Conservation (phyloP, 2,797 vertebrate genomes). For the Gallinago nigripennis region DNA sequence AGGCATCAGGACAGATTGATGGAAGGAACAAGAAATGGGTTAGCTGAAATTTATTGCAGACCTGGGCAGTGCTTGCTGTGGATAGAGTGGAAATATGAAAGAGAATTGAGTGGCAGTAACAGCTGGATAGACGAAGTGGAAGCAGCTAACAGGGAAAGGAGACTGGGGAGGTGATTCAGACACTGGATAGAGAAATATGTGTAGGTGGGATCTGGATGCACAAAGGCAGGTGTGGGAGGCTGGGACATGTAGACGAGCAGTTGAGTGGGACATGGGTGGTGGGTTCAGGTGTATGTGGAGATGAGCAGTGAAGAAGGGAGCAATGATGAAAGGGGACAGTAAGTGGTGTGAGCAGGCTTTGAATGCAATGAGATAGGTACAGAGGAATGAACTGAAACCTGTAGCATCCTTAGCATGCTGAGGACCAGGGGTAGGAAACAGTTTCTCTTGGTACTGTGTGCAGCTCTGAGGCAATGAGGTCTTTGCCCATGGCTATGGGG, state of each 20-base stretch:
- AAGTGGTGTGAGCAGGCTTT: neutral
- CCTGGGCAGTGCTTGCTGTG: neutral
- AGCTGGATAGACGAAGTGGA: neutral
- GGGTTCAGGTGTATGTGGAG: neutral
- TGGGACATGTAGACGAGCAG: neutral
- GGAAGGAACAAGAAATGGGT: constrained; percentile 17
- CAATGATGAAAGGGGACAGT: neutral
- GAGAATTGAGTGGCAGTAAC: constrained; percentile 22
- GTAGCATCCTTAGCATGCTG: neutral
- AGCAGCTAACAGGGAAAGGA: neutral
- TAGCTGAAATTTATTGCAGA: constrained; percentile 53
- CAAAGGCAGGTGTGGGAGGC: neutral
- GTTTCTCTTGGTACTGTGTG: neutral
- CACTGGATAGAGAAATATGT: neutral
- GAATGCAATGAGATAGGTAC: neutral
- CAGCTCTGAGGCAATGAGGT: neutral
- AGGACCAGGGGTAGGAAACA: neutral
- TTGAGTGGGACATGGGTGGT: neutral
- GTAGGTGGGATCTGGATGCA: neutral
- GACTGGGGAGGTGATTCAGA: neutral
- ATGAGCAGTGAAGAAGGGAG: neutral
- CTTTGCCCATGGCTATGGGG: neutral
- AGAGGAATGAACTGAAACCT: neutral
- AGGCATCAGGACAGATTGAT: constrained; percentile 27
- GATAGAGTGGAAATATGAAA: constrained; percentile 34